Evolutionary conservation across 2,888 invertebrate species (phyloP).

Genomic region (Boloria selene): DNA sequence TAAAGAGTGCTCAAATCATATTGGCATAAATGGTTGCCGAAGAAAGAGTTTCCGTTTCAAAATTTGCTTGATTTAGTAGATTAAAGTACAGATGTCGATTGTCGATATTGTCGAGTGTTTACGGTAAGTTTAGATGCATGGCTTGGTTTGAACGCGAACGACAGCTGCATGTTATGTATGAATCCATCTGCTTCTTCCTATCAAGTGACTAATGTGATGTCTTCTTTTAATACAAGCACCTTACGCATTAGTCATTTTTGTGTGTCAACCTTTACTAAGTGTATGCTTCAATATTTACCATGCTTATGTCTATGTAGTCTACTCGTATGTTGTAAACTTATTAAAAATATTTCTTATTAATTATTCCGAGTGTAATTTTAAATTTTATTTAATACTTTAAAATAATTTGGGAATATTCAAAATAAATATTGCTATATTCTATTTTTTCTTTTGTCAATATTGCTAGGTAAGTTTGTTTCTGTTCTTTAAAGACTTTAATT

Average conservation of each 20-base stretch:
- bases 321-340: conserved; percentile 1
- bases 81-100: conserved; percentile 79
- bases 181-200: conserved; percentile 39
- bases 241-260: conserved; percentile 23
- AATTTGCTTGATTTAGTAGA: conserved; percentile 64
- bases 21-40: conserved; percentile 80
- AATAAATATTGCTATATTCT: no score
- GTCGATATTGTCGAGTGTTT: conserved; percentile 70
- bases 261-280: neutral
- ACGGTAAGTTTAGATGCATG: conserved; percentile 74
- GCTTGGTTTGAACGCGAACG: conserved; percentile 57
- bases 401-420: no score
- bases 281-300: conserved; percentile 6
- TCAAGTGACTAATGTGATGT: conserved; percentile 16
- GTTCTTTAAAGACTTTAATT: neutral
- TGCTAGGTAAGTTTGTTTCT: neutral
- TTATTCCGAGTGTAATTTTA: no score
- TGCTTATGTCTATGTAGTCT: conserved; percentile 17
- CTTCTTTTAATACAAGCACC: neutral
- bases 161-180: conserved; percentile 31
- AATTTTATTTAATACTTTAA: no score
- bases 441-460: neutral
- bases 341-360: neutral
- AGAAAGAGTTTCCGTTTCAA: conserved; percentile 76
- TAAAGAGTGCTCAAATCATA: conserved; percentile 45